Base-by-base conservation (phyloP, 2,888 invertebrate species). In the Biston stratarius region DNA sequence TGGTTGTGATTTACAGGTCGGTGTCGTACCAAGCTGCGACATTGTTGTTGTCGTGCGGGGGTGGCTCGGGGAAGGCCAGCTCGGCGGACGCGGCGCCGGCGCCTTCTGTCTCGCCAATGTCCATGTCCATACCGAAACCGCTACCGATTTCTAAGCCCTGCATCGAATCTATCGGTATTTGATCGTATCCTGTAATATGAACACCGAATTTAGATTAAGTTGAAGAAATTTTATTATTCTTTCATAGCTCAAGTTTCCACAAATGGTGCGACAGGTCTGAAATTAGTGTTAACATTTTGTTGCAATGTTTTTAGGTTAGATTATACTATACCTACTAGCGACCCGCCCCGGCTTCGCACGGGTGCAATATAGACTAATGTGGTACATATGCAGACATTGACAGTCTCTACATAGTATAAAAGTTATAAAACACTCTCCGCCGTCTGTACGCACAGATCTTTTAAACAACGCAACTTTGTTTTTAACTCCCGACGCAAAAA, bases 1-100 rank as follows among this genome's bases (percentile, higher is more conserved):
- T 24, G 24, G 24, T 24, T 24, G 24, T 24, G 24, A 38, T 11
- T 9, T 96, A 99, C 85, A 99, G 96, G 93, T 99, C 99, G 76
- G 99, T 99, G 94, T 99, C 99, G 93, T 99, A 99, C 99, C 99
- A 99, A 81, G 98, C 98, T 75, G 98, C 98, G 79, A 98, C 97
- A 88, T 98, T 98, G 88, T 96, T 97, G 94, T 98, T 97, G 90
- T 97, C 97, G 82, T 97, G 97, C 51, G 98, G 98, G 53, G 98
- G 98, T 68, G 98, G 98, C 83, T 95, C 95, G 5, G 96, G 96
- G 86, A 97, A 96, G 83, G 97, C 96, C 83, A 96, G 95, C 86
- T 98, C 97, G 85, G 97, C 98, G 83, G 96, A 96, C 57, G 96
- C 96, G 77, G 96, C 96, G 75, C 96, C 96, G 73, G 96, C 96